These are phyloP conservation scores for Hormaphis cornu DNA, from an alignment of 1,140 invertebrate genomes.

Conservation along the genomic window DNA sequence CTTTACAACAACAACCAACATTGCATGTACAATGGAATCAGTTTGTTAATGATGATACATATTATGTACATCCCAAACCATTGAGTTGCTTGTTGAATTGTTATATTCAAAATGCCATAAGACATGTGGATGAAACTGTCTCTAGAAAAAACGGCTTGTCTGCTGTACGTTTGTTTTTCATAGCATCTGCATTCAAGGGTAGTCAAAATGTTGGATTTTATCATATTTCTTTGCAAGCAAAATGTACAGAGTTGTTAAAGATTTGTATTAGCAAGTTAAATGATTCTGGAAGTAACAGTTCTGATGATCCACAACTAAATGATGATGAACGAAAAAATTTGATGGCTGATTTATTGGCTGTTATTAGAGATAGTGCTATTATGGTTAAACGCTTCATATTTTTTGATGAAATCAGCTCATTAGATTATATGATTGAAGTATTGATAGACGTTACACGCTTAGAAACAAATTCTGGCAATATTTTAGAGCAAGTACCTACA, in stretches of 20 bases:
- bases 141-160: not conserved
- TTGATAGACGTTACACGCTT: conserved; percentile 7
- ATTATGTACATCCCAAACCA: conserved; percentile 1
- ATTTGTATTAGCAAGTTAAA: not conserved
- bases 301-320: not conserved
- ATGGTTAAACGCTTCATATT: conserved; percentile 23
- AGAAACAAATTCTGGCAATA: not conserved
- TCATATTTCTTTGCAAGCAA: not conserved
- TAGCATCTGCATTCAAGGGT: conserved; percentile 12
- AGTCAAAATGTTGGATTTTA: conserved; percentile 25
- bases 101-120: conserved; percentile 16
- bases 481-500: conserved; percentile 15
- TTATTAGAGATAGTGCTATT: not conserved
- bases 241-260: not conserved
- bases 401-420: conserved; percentile 18
- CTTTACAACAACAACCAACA: conserved; percentile 8
- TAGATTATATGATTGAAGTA: conserved; percentile 1
- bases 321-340: conserved; percentile 1
- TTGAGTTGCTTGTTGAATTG: conserved; percentile 23
- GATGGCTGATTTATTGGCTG: conserved; percentile 1
- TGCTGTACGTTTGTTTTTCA: conserved; percentile 19
- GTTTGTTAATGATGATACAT: not conserved
- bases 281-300: not conserved
- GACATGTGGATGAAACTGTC: not conserved
- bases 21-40: not conserved